These are phyloP conservation scores for Pituophis catenifer DNA, from an alignment of 2,113 vertebrate genomes.

Conservation along the genomic window DNA sequence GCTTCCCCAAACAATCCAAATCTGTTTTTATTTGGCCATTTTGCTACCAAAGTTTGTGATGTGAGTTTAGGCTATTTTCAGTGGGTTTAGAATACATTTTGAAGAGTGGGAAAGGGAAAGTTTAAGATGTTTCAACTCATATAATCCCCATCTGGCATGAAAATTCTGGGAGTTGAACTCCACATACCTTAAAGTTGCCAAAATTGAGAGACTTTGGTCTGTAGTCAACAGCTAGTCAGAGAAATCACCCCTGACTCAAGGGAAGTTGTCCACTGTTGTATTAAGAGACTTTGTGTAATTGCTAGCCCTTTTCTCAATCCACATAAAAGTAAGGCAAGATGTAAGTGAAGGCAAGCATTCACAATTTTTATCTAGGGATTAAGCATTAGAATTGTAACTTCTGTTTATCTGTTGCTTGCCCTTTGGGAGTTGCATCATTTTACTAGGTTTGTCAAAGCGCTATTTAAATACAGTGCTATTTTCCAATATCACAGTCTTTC, in stretches of 20 bases:
- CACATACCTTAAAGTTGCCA: not conserved
- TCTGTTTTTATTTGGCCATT: not conserved
- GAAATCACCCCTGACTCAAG: not conserved
- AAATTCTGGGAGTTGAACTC: not conserved
- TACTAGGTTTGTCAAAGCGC: not conserved
- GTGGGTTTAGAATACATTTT: not conserved
- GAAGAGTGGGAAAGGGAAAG: not conserved
- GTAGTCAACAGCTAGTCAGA: not conserved
- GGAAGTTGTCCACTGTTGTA: not conserved
- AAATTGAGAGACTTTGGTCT: not conserved
- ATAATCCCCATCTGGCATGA: not conserved
- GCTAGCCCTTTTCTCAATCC: not conserved
- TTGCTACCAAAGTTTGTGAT: not conserved
- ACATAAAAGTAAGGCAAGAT: not conserved
- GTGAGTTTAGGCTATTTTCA: not conserved
- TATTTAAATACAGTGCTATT: not conserved
- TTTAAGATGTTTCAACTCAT: not conserved
- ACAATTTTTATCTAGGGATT: not conserved
- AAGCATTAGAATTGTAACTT: not conserved
- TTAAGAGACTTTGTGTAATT: not conserved
- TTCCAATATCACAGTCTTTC: not conserved
- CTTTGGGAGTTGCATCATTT: conserved; percentile 8
- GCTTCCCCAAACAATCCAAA: not conserved
- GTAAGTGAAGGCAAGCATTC: not conserved
- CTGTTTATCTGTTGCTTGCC: not conserved